phyloP scores from a whole-genome alignment of 1,140 invertebrate genomes.

The Drosophila kanapiae region DNA sequence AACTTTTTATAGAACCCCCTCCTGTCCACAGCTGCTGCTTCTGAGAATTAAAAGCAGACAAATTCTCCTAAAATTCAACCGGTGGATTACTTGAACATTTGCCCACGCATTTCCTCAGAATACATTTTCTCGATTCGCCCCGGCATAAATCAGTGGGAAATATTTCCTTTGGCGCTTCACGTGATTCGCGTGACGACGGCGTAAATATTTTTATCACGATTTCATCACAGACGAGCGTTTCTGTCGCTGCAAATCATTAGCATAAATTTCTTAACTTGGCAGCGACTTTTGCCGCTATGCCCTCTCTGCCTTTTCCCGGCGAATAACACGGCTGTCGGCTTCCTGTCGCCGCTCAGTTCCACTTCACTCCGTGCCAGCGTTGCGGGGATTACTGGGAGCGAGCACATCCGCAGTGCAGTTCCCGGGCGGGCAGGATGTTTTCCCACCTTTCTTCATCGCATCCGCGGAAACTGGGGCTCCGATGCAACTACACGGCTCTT shows the following conservation, averaged over 20 bases:
- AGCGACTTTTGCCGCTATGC: conserved; percentile 15
- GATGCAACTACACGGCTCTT: conserved; percentile 63
- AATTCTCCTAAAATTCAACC: background rate
- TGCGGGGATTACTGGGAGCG: conserved; percentile 23
- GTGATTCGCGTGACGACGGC: conserved; percentile 38
- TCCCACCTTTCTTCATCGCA: conserved; percentile 10
- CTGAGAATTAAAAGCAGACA: background rate
- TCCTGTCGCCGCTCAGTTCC: conserved; percentile 50
- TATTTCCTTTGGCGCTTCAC: conserved; percentile 13
- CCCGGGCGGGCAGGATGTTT: conserved; percentile 42
- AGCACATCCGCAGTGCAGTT: conserved; percentile 47
- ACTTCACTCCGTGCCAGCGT: background rate
- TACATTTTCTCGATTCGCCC: conserved; percentile 2
- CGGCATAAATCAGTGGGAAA: conserved; percentile 31
- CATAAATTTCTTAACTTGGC: conserved; percentile 70
- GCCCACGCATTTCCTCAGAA: conserved; percentile 12
- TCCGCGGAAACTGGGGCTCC: conserved; percentile 52
- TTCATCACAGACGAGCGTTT: conserved; percentile 42
- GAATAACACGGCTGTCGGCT: conserved; percentile 29
- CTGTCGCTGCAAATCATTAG: conserved; percentile 65
- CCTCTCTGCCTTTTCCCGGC: background rate
- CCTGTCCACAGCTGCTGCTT: background rate
- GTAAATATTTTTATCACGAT: conserved; percentile 47
- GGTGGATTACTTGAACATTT: background rate
- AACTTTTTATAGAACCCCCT: background rate